Evolutionary conservation across 2,888 invertebrate species (phyloP), one percentile per base, ranked within the genome.

Genomic region (Trissolcus japonicus): DNA sequence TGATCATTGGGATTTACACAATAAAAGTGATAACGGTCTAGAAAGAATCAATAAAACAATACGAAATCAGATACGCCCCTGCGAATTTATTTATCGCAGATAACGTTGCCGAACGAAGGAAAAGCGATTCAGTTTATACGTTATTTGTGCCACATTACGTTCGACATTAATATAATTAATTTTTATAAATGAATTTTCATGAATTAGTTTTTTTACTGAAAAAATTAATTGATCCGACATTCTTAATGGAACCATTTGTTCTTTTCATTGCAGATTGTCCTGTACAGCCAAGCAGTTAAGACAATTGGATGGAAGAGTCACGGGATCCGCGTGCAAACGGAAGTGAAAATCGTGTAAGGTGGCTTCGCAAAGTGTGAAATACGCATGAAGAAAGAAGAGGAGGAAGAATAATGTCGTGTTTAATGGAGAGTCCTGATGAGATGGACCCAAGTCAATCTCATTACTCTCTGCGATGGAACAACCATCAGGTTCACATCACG

Each of bases 401-500:
- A 67, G 56, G 63, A 80, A 79, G 82, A 83, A 88, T 83, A 78
- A 88, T 88, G 88, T 88, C 88, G 81, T 86, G 86, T 83, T 81
- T 83, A 83, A 84, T 83, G 79, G 86, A 84, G 68, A 87, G 88
- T 83, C 88, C 87, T 80, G 88, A 86, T 83, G 85, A 85, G 80
- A 89, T 90, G 85, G 87, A 90, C 84, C 87, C 90, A 73, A 62
- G 51, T 55, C 92, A 95, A 90, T 95, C 96, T 88, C 96, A 96
- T 90, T 97, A 96, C 90, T 96, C 96, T 88, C 92, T 97, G 86
- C 93, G 96, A 90, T 97, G 97, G 97, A 96, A 96, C 92, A 96
- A 96, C 91, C 97, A 97, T 91, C 96, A 95, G 89, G 93, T 93
- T 82, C 96, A 97, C 90, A 93, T 97, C 86, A 92, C 96, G 82